Base-by-base conservation (phyloP, 2,113 vertebrate species). In the Lethenteron reissneri region DNA sequence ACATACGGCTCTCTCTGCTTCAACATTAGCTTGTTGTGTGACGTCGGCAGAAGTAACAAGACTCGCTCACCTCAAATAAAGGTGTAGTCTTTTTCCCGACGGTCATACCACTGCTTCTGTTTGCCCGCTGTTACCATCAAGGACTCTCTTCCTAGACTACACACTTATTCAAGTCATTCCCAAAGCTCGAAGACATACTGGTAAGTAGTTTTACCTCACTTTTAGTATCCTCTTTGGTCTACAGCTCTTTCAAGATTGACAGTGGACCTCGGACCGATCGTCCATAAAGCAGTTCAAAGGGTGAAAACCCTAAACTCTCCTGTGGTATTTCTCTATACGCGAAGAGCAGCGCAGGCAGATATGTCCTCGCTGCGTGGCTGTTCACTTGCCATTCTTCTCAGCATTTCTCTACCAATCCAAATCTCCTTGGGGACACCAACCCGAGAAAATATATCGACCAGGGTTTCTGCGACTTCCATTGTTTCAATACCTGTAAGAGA, bases 241-340 rank as follows among this genome's bases (percentile, higher is more conserved):
- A 11, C 64, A 14, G 14, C 56, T 3, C 70, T 21, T 41, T 56
- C n/a, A 75, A 17, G 59, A 74, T 68, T 68, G 72, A 57, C 70
- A 75, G 69, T 2, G 72, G 70, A 14, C 72, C 72, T n/a, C 58
- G 14, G 10, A 75, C 72, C 25, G 56, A 69, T 56, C 73, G 64
- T 11, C 74, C 74, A 70, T 74, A 72, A 12, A 75, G 70, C 2
- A 75, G 71, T 9, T 75, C 72, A 56, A 75, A 75, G 9, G 70
- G 72, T 3, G 72, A 73, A 57, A 70, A 73, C 1, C 72, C 74
- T 4, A 73, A 73, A 3, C 69, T 73, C 9, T 56, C 56, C 17
- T 75, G 74, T 3, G 74, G 72, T 9, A 70, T 17, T 57, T 74
- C 72, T 58, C 72, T 56, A 12, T 60, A 73, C 15, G 73, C 56